Evolutionary conservation across 2,888 invertebrate genomes (phyloP), one percentile per base, ranked within the genome.

Genomic region (Sarcophaga variegata): DNA sequence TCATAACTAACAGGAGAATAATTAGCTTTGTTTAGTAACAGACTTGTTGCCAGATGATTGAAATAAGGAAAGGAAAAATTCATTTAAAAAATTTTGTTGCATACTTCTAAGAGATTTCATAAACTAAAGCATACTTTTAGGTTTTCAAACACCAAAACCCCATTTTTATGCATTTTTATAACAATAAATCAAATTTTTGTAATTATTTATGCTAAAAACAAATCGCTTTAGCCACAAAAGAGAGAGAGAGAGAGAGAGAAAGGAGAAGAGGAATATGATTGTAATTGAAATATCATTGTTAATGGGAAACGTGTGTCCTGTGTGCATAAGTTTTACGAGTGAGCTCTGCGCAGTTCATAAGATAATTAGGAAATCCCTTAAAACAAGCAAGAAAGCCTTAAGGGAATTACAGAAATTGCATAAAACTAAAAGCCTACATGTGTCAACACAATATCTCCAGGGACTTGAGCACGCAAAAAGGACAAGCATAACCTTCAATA

Each of bases 361-460:
- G 79, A 81, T 82, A 87, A 87, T 82, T 84, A 69, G 70, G 80
- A 20, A 62, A 22, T 62, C 62, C 54, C 54, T 17, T 54, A n/a
- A 62, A 62, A 62, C 20, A 62, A 69, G 20, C 3, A n/a, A 62
- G 14, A 25, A 74, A 77, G 63, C 79, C 87, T 84, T 76, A 63
- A 82, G 84, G 84, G 84, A 72, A 82, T 87, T 87, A 81, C 72
- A 54, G 66, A 72, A 79, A 87, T 81, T 87, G 79, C 79, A 87
- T 83, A 75, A 87, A 87, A 87, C 75, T 87, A 84, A 87, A 82
- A 87, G 81, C 81, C 67, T 82, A 82, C 81, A 84, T 84, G 81
- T 84, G 81, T 72, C 84, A 81, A 47, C 49, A 78, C 27, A 64
- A 83, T 20, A 67, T 72, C 75, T 71, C 78, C 20, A 67, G 80